phyloP scores from a whole-genome alignment of 1,140 invertebrate genomes.

The Bombus breviceps region DNA sequence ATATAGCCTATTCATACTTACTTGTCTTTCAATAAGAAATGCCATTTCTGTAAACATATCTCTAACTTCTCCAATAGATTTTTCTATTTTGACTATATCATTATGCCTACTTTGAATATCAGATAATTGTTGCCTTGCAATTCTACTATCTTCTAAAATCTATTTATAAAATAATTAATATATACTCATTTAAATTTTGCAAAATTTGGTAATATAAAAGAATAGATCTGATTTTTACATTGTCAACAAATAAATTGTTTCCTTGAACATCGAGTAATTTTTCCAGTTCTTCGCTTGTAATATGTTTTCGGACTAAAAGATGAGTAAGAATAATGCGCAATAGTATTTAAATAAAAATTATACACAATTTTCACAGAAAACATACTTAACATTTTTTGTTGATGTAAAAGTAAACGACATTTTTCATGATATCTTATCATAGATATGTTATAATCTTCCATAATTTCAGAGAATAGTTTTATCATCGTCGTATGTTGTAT shows the following conservation, averaged over 20 bases:
- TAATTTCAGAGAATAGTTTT: constrained; percentile 83
- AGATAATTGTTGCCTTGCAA: constrained; percentile 90
- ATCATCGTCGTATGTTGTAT: constrained; percentile 82
- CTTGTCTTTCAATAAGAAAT: constrained; percentile 89
- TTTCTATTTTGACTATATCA: constrained; percentile 93
- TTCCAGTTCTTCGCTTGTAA: constrained; percentile 84
- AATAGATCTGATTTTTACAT: constrained; percentile 81
- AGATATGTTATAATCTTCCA: constrained; percentile 89
- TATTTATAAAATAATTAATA: constrained; percentile 78
- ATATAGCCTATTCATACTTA: constrained; percentile 64
- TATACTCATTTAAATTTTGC: constrained; percentile 28
- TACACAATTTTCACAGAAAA: constrained; percentile 32
- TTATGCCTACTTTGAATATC: constrained; percentile 92
- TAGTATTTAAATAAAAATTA: constrained; percentile 7
- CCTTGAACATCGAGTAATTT: constrained; percentile 83
- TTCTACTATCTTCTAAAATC: constrained; percentile 91
- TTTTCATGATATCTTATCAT: constrained; percentile 88
- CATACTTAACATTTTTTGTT: constrained; percentile 90
- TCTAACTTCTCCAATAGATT: constrained; percentile 89
- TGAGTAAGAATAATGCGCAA: constrained; percentile 9
- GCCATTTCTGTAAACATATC: constrained; percentile 93
- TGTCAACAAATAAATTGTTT: constrained; percentile 85
- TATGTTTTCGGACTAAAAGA: constrained; percentile 82
- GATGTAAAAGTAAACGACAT: constrained; percentile 88
- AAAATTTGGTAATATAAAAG: constrained; percentile 16